phyloP scores from a whole-genome alignment of 2,888 invertebrate species.

The Melolontha melolontha region DNA sequence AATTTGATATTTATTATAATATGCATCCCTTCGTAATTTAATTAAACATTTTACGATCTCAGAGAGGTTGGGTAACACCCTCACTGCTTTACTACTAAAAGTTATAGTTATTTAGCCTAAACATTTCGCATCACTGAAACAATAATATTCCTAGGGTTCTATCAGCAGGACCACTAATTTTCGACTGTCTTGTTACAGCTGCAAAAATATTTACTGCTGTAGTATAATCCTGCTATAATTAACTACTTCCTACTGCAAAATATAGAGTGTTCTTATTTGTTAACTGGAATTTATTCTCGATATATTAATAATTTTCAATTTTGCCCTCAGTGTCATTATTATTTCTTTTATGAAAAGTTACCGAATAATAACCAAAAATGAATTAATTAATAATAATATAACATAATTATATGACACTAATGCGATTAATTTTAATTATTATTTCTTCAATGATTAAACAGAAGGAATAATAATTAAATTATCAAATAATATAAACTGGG shows the following conservation, averaged over 20 bases:
- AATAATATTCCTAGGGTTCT: conserved; percentile 13
- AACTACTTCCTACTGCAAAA: neutral
- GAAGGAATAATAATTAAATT: too few relatives aligned
- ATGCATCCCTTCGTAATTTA: conserved; percentile 29
- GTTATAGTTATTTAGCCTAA: conserved; percentile 21
- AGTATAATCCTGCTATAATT: conserved; percentile 15
- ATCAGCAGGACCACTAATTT: conserved; percentile 23
- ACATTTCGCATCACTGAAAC: conserved; percentile 11
- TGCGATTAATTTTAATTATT: too few relatives aligned
- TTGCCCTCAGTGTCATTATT: too few relatives aligned
- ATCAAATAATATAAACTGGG: too few relatives aligned
- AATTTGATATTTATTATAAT: conserved; percentile 23
- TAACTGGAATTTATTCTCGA: too few relatives aligned
- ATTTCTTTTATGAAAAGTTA: too few relatives aligned
- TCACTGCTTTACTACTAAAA: conserved; percentile 14
- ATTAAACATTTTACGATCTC: conserved; percentile 35
- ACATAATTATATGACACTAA: too few relatives aligned
- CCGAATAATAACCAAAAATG: too few relatives aligned
- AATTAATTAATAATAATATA: too few relatives aligned
- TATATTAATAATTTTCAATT: too few relatives aligned
- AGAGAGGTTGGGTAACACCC: conserved; percentile 2
- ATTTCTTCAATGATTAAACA: too few relatives aligned
- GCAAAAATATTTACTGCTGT: neutral
- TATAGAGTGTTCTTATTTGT: too few relatives aligned
- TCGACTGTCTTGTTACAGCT: neutral